phyloP scores from a whole-genome alignment of 2,797 vertebrate species.

The Rhinogobio ventralis region DNA sequence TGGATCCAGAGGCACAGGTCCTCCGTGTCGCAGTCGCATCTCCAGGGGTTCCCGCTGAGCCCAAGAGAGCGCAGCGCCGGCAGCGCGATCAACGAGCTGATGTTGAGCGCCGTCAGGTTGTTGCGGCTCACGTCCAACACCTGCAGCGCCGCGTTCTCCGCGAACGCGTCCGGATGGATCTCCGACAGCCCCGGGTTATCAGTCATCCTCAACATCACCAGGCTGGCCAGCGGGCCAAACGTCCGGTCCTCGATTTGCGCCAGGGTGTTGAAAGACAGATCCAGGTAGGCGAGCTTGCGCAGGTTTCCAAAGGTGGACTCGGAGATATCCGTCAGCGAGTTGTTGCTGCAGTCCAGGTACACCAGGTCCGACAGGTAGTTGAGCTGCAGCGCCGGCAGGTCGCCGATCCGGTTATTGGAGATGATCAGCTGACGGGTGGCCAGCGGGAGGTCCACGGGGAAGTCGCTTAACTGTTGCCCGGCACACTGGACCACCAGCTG shows the following conservation, averaged over 20 bases:
- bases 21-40: constrained; percentile 91
- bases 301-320: constrained; percentile 91
- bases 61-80: constrained; percentile 83
- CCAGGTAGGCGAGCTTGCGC: constrained; percentile 89
- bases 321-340: constrained; percentile 84
- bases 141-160: constrained; percentile 89
- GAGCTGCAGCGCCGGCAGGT: constrained; percentile 86
- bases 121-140: constrained; percentile 90
- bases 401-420: constrained; percentile 84
- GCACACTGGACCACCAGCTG: constrained; percentile 91
- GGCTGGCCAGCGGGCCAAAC: constrained; percentile 87
- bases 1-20: constrained; percentile 89
- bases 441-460: constrained; percentile 86
- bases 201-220: constrained; percentile 91
- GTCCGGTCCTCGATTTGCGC: constrained; percentile 85
- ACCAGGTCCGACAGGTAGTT: constrained; percentile 93
- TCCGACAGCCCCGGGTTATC: constrained; percentile 86
- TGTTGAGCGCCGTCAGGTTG: constrained; percentile 85
- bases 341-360: constrained; percentile 92
- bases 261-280: constrained; percentile 92
- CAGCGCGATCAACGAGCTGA: constrained; percentile 81
- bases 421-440: constrained; percentile 90
- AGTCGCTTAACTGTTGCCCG: constrained; percentile 79
- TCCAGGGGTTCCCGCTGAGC: constrained; percentile 92
- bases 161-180: constrained; percentile 86